Evolutionary conservation across 2,797 vertebrate species (phyloP).

Genomic region (Melanotaenia boesemani): DNA sequence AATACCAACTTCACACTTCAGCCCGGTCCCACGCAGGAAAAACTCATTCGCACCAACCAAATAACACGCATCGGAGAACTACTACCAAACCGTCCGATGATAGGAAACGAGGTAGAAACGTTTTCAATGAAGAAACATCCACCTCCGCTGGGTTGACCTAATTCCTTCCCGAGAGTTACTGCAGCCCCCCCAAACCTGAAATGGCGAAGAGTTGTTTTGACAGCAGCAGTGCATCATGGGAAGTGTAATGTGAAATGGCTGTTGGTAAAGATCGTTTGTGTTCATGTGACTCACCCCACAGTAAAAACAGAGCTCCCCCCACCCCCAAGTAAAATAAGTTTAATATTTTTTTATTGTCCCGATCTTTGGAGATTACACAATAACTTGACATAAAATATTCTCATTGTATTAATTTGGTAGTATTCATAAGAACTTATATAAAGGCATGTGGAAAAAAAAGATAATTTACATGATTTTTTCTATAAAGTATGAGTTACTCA

Average conservation of each 20-base stretch:
- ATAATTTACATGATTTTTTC: background rate
- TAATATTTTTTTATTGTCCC: background rate
- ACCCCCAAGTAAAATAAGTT: too few species aligned
- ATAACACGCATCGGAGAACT: constrained; percentile 61
- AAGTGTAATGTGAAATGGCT: constrained; percentile 74
- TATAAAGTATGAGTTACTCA: background rate
- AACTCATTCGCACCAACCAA: constrained; percentile 58
- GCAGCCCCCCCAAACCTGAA: constrained; percentile 62
- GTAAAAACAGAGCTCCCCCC: background rate
- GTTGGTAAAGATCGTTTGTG: constrained; percentile 54
- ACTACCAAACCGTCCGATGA: background rate
- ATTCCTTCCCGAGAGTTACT: constrained; percentile 53
- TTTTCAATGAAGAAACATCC: constrained; percentile 12
- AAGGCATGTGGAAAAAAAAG: background rate
- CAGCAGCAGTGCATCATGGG: constrained; percentile 71
- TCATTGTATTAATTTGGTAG: background rate
- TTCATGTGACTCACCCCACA: fast-evolving
- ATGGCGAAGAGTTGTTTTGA: constrained; percentile 84
- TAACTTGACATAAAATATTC: background rate
- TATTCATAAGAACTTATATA: background rate
- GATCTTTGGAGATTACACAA: background rate
- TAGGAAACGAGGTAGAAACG: background rate
- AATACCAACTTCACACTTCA: constrained; percentile 58
- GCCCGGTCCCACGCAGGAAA: constrained; percentile 70
- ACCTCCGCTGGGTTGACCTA: constrained; percentile 66